Percentiles rank a stretch among this genome's conserved stretches.
Evolutionary conservation across 2,888 invertebrate species (phyloP).

Genomic region (Thymelicus lineola): DNA sequence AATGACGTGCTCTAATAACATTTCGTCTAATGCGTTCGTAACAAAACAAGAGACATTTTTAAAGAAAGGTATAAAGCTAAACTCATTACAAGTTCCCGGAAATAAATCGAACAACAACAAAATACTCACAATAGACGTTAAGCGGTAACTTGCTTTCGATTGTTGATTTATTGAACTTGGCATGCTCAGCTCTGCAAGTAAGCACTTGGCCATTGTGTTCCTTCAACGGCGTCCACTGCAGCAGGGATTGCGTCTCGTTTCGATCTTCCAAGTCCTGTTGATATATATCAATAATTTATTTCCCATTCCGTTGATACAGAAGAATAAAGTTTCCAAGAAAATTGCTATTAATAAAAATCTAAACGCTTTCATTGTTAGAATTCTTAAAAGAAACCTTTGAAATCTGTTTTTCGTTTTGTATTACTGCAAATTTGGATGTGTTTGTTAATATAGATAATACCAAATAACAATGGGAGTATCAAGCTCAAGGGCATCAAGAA

Average conservation of each 20-base stretch:
- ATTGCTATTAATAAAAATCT: not conserved
- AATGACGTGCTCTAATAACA: too few species aligned
- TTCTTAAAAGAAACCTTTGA: not conserved
- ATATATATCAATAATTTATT: constrained; percentile 1
- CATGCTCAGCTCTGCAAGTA: constrained; percentile 93
- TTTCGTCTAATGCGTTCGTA: too few species aligned
- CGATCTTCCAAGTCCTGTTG: constrained; percentile 86
- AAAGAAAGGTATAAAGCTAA: not conserved
- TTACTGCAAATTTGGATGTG: not conserved
- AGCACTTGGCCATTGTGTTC: constrained; percentile 92
- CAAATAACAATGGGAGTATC: too few species aligned
- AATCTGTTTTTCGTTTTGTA: not conserved
- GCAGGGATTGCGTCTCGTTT: constrained; percentile 92
- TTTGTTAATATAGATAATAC: not conserved
- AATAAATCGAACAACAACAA: constrained; percentile 4
- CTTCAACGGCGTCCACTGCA: constrained; percentile 90
- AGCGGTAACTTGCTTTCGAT: constrained; percentile 92
- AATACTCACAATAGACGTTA: constrained; percentile 93
- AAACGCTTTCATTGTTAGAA: not conserved
- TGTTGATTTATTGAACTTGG: constrained; percentile 88
- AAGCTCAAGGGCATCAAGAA: too few species aligned
- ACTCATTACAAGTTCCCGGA: not conserved
- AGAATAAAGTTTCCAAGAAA: not conserved
- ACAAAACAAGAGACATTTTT: too few species aligned
- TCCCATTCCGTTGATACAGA: not conserved